Percentiles rank a stretch among this genome's conserved stretches.
These are phyloP conservation scores for Diarsia rubi DNA, from an alignment of 2,888 invertebrate genomes.

Conservation along the genomic window DNA sequence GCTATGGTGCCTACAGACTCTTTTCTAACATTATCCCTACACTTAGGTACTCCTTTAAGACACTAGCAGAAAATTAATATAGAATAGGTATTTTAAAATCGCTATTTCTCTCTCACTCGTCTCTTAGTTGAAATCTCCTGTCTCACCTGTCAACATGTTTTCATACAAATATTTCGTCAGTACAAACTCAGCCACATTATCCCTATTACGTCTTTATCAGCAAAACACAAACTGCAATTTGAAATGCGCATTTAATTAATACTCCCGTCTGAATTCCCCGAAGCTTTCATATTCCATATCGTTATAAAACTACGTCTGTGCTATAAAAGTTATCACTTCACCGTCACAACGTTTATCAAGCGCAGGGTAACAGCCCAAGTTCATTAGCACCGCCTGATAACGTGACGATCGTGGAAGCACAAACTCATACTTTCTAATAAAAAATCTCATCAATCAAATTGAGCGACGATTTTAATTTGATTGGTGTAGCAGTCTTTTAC, in stretches of 20 bases:
- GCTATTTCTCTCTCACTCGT: background rate
- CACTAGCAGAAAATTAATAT: background rate
- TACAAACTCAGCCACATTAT: background rate
- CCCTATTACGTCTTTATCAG: background rate
- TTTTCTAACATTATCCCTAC: background rate
- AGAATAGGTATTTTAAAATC: background rate
- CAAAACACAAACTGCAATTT: background rate
- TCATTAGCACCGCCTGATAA: constrained; percentile 71
- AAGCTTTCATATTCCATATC: constrained; percentile 41
- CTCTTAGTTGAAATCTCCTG: background rate
- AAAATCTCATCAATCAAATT: constrained; percentile 16
- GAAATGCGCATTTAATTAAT: constrained; percentile 26
- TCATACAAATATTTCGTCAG: background rate
- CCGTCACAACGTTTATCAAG: constrained; percentile 58
- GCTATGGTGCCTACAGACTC: background rate
- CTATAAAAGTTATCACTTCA: constrained; percentile 56
- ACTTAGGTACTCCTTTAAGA: background rate
- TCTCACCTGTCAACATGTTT: background rate
- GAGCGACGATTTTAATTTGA: background rate
- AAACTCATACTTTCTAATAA: constrained; percentile 14
- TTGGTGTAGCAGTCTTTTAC: background rate
- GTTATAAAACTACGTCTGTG: constrained; percentile 45
- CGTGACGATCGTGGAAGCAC: constrained; percentile 50
- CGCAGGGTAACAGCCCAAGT: constrained; percentile 63
- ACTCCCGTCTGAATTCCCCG: constrained; percentile 22